phyloP scores from a whole-genome alignment of 2,113 vertebrate species.

The Rhinopomastus cyanomelas region DNA sequence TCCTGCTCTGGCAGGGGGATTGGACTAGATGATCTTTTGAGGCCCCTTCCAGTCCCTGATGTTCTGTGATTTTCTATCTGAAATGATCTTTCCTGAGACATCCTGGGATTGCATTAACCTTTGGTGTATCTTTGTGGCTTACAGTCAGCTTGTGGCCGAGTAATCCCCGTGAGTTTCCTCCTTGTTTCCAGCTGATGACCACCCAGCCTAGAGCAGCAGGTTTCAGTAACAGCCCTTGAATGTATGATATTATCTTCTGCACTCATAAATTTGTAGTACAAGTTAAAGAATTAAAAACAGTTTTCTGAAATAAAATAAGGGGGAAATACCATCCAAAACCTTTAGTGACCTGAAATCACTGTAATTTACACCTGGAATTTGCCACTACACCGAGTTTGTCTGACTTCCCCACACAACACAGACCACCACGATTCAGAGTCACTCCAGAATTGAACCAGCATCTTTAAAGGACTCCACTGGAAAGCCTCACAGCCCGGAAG shows the following conservation, averaged over 20 bases:
- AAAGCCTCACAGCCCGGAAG: neutral
- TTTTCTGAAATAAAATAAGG: neutral
- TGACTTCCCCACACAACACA: neutral
- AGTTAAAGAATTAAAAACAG: neutral
- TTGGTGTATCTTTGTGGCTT: neutral
- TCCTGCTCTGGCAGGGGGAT: too few species aligned
- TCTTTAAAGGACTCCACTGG: neutral
- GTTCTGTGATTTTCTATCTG: too few species aligned
- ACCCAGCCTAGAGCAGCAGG: neutral
- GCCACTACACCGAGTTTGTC: neutral
- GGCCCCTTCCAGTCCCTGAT: too few species aligned
- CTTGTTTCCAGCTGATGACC: neutral
- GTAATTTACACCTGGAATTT: neutral
- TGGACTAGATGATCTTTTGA: too few species aligned
- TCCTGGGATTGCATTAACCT: neutral
- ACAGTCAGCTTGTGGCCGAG: neutral
- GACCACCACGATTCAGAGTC: neutral
- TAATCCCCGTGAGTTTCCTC: neutral
- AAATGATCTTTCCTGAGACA: neutral
- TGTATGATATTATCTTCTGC: neutral
- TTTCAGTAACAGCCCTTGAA: neutral
- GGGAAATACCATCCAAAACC: neutral
- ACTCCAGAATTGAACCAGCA: neutral
- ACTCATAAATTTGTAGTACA: neutral
- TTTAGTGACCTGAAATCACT: neutral